Evolutionary conservation across 2,113 vertebrate genomes (phyloP), one percentile per base, ranked within the genome.

Genomic region (Meriones unguiculatus): DNA sequence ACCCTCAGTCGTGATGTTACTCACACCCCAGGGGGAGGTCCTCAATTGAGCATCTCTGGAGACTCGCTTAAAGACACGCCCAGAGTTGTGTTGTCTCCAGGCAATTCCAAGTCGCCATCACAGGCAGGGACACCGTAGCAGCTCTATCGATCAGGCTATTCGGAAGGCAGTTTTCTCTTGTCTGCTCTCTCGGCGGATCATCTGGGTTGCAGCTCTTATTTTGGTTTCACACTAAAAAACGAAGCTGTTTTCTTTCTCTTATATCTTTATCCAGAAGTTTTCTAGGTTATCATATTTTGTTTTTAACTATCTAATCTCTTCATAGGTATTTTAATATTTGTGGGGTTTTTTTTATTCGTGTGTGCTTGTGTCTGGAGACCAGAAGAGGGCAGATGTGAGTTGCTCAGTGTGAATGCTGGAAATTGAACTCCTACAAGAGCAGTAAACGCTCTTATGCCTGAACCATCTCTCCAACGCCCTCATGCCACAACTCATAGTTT

Each of bases 281-380:
- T 86, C 54, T 5, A 52, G 20, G 9, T 82, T 50, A 88, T 52
- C 28, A 32, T 70, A 38, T 82, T 78, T 95, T 46, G 84, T 54
- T 81, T 89, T 84, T 73, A 72, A 67, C 93, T 91, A 41, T 46
- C 28, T 87, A 87, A 84, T 95, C 46, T 82, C 35, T 50, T 77
- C 75, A 77, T 46, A 84, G 64, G 6, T 62, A 62, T 64, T 84
- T 28, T 84, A 81, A n/a, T 80, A 54, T 54, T 80, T 57, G 32
- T 0, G 57, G 2, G 4, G 4, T 78, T 78, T 13, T 52, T 54
- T 54, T 18, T 80, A 10, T n/a, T 22, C 10, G 20, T 57, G 52
- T 57, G 52, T 57, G 30, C 22, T 20, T 57, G 54, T 24, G 24
- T 17, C 13, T 78, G 24, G 62, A 85, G 38, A 46, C 82, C 82